Conservation (phyloP, 2,797 vertebrate species). For the Lindbergichthys nudifrons region DNA sequence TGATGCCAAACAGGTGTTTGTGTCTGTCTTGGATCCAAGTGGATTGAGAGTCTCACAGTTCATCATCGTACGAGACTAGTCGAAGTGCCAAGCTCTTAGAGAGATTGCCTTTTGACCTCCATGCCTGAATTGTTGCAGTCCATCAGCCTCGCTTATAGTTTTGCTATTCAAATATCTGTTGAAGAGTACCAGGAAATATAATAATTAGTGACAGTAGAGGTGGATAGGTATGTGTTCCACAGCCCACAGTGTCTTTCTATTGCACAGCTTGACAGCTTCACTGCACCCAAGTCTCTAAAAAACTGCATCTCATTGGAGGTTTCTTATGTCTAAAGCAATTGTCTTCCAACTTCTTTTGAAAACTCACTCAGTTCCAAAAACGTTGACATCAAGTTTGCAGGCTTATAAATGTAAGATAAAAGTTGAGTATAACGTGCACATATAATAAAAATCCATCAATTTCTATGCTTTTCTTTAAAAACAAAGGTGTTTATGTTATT, state of each 20-base stretch:
- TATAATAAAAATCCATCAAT: background rate
- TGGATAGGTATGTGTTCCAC: conserved; percentile 1
- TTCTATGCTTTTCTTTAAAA: no score
- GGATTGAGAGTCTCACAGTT: conserved; percentile 4
- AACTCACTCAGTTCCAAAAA: background rate
- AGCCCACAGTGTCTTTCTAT: background rate
- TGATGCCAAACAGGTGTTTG: background rate
- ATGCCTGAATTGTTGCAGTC: conserved; percentile 4
- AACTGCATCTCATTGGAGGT: no score
- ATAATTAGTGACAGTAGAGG: background rate
- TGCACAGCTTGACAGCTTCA: background rate
- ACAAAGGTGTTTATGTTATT: background rate
- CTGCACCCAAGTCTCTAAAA: background rate
- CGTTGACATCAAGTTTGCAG: background rate
- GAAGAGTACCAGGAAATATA: background rate
- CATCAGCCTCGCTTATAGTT: conserved; percentile 1
- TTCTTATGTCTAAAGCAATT: background rate
- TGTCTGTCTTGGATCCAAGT: conserved; percentile 15
- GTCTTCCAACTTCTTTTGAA: background rate
- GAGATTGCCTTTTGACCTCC: conserved; percentile 19
- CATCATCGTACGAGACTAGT: conserved; percentile 9
- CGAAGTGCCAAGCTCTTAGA: conserved; percentile 2
- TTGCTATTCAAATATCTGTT: background rate
- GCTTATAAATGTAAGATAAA: background rate
- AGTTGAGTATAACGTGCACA: background rate